These are phyloP conservation scores for Myotis brandtii DNA, from an alignment of 2,113 vertebrate genomes.

Conservation along the genomic window DNA sequence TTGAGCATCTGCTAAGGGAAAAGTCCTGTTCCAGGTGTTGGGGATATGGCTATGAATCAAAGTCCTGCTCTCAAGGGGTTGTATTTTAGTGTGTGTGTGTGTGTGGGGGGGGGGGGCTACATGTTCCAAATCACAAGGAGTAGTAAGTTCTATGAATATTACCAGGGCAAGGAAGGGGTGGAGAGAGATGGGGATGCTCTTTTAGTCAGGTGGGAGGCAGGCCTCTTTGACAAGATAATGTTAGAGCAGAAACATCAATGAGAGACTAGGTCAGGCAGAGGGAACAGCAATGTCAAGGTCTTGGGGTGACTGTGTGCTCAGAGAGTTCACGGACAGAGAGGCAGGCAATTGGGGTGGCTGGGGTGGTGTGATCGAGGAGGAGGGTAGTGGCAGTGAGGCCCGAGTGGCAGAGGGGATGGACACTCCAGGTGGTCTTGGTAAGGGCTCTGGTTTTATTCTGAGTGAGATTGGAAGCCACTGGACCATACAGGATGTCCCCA, in stretches of 20 bases:
- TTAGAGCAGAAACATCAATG: background rate
- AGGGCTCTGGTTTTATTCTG: background rate
- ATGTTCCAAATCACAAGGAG: background rate
- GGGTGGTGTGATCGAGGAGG: accelerated
- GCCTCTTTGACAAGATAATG: background rate
- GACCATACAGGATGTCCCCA: background rate
- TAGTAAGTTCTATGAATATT: too few relatives aligned
- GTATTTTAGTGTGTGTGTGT: background rate
- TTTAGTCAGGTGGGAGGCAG: background rate
- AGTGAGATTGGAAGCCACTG: background rate
- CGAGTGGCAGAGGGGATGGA: background rate
- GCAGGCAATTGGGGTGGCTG: background rate
- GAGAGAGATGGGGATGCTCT: background rate
- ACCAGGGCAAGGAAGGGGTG: background rate
- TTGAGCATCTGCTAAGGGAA: background rate
- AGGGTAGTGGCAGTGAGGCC: background rate
- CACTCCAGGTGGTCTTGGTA: background rate
- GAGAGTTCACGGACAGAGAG: background rate
- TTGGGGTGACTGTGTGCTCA: background rate
- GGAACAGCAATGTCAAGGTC: background rate
- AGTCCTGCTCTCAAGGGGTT: background rate
- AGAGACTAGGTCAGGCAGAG: background rate
- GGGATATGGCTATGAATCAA: background rate
- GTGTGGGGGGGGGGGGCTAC: accelerated
- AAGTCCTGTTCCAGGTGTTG: background rate